A percentile compares a stretch with the other conserved stretches of the same genome.
Conservation (phyloP, 2,888 invertebrate genomes). For the Itoplectis maculator region DNA sequence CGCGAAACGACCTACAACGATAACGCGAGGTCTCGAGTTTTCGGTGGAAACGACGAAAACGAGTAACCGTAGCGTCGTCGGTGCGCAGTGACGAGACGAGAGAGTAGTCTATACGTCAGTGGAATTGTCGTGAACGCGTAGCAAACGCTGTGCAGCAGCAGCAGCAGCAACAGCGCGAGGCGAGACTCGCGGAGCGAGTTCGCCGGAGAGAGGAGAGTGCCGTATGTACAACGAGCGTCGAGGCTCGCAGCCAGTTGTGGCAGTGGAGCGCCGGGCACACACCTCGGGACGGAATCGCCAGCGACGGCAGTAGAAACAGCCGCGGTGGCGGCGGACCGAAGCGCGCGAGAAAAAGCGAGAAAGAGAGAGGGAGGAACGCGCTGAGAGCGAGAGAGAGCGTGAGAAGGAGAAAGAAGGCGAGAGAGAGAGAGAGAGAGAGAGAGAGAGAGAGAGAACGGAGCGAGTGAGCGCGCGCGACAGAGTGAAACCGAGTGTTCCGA, state of each 20-base stretch:
- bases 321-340: slow-evolving; percentile 69
- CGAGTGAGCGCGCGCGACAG: slow-evolving; percentile 65
- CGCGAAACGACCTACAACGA: slow-evolving; percentile 63
- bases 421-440: slow-evolving; percentile 69
- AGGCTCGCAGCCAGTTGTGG: slow-evolving; percentile 68
- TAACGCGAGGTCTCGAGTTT: slow-evolving; percentile 62
- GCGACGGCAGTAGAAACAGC: slow-evolving; percentile 69
- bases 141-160: slow-evolving; percentile 23
- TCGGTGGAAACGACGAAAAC: slow-evolving; percentile 64
- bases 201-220: slow-evolving; percentile 49
- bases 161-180: slow-evolving; percentile 42
- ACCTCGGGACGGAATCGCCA: slow-evolving; percentile 59
- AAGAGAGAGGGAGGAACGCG: slow-evolving; percentile 76
- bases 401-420: no score
- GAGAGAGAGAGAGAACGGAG: slow-evolving; percentile 80
- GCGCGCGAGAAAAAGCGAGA: slow-evolving; percentile 85
- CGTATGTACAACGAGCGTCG: slow-evolving; percentile 64
- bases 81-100: slow-evolving; percentile 52
- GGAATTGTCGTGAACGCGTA: slow-evolving; percentile 61
- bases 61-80: slow-evolving; percentile 55
- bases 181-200: slow-evolving; percentile 46
- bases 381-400: slow-evolving; percentile 69
- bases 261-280: slow-evolving; percentile 62
- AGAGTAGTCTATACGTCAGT: slow-evolving; percentile 55
- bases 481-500: slow-evolving; percentile 44